Base-by-base conservation (phyloP, 2,888 invertebrate species). In the Chesias legatella region DNA sequence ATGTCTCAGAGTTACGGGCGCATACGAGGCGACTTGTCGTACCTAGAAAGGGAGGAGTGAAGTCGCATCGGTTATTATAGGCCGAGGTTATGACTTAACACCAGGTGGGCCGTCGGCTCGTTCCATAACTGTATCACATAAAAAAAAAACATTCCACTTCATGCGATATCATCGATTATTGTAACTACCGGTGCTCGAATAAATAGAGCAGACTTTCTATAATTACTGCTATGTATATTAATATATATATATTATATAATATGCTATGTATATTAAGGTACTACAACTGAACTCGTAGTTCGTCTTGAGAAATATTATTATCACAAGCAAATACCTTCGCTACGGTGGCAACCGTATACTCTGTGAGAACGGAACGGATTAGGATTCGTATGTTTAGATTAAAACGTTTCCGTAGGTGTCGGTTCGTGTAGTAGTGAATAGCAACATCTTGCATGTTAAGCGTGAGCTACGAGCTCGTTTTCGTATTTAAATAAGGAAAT, bases 401-500 rank as follows among this genome's bases (percentile, higher is more conserved):
- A 47, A 49, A 60, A 51, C 56, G 56, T 61, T 51, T 58, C 57
- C 50, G 53, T 62, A 63, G 63, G 60, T 68, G 71, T 64, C 57
- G 56, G 63, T 65, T 65, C 59, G 54, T 63, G 63, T 67, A 75
- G 67, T 63, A 73, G 63, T 67, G 70, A 76, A 73, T 70, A 74
- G 77, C 61, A 81, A 81, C 79, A 82, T 85, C 79, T 78, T 82
- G 79, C 79, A 81, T 78, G 76, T 70, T 81, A 75, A 83, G 70
- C 75, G 73, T 67, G 71, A 74, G 68, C 75, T 73, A 63, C 71
- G 72, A 79, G 84, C 81, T 85, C 84, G 83, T 84, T 85, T 79
- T 83, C 83, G 81, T 86, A 85, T 86, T 85, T 86, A 85, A 86
- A 88, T 86, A 85, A 80, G 84, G 79, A 88, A 85, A 85, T 84